Evolutionary conservation across 2,113 vertebrate genomes (phyloP).

Genomic region (Stictonetta naevosa): DNA sequence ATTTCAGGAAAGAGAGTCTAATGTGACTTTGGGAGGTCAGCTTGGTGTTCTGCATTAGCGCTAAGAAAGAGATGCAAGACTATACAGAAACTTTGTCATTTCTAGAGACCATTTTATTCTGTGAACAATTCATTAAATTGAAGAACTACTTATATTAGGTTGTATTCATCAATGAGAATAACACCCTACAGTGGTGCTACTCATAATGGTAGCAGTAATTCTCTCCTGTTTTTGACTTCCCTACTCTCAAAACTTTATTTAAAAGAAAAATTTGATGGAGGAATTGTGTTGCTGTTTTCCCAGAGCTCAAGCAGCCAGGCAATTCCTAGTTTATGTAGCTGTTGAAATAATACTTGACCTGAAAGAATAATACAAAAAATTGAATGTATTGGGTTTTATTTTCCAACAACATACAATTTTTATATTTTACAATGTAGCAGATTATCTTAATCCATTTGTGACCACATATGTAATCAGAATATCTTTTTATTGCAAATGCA

Average conservation of each 20-base stretch:
- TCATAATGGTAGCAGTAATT: neutral
- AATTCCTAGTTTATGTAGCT: neutral
- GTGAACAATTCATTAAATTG: neutral
- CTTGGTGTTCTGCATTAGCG: neutral
- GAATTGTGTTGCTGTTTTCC: neutral
- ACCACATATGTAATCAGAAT: neutral
- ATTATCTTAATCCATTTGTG: neutral
- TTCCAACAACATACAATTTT: neutral
- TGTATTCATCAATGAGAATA: neutral
- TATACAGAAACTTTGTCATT: neutral
- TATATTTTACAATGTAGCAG: neutral
- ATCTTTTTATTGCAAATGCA: neutral
- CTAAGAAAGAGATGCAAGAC: neutral
- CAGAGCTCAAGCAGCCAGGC: neutral
- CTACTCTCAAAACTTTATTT: neutral
- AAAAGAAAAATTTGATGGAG: neutral
- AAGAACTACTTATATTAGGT: neutral
- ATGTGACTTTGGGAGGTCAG: neutral
- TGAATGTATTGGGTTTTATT: neutral
- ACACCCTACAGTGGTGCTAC: neutral
- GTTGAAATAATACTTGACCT: neutral
- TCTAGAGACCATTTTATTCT: fast-evolving
- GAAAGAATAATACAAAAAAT: neutral
- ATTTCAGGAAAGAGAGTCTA: fast-evolving
- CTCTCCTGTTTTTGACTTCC: neutral